Evolutionary conservation across 1,140 invertebrate genomes (phyloP).

Genomic region (Luehdorfia chinensis): DNA sequence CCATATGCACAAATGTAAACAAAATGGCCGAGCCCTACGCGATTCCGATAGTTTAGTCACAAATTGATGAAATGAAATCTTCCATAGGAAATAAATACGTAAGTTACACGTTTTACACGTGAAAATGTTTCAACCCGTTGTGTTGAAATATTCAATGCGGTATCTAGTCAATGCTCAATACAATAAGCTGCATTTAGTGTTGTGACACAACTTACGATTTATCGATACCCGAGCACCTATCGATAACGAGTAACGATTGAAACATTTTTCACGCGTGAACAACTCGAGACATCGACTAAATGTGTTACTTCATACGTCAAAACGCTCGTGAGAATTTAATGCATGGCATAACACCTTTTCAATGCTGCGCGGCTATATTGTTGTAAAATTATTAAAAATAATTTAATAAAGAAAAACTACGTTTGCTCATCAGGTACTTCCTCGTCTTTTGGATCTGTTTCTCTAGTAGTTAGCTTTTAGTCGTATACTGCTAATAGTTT

Average conservation of each 20-base stretch:
- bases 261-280: slow-evolving; percentile 42
- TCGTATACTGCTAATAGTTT: slow-evolving; percentile 48
- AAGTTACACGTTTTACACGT: slow-evolving; percentile 51
- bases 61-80: slow-evolving; percentile 69
- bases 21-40: slow-evolving; percentile 50
- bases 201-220: slow-evolving; percentile 22
- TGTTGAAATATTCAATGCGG: slow-evolving; percentile 32
- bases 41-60: slow-evolving; percentile 68
- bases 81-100: slow-evolving; percentile 73
- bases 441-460: slow-evolving; percentile 66
- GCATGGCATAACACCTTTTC: slow-evolving; percentile 54
- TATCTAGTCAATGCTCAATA: slow-evolving; percentile 67
- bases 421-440: slow-evolving; percentile 71
- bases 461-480: slow-evolving; percentile 61
- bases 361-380: slow-evolving; percentile 45
- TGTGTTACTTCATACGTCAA: slow-evolving; percentile 69
- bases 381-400: slow-evolving; percentile 59
- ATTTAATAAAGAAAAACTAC: slow-evolving; percentile 30
- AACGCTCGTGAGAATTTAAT: slow-evolving; percentile 48
- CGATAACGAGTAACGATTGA: slow-evolving; percentile 29
- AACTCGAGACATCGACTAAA: slow-evolving; percentile 73
- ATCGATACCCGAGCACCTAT: slow-evolving; percentile 17
- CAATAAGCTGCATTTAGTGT: slow-evolving; percentile 40
- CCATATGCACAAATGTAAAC: slow-evolving; percentile 54
- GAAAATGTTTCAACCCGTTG: slow-evolving; percentile 42